Conservation (phyloP, 2,888 invertebrate genomes). For the Noctua fimbriata region DNA sequence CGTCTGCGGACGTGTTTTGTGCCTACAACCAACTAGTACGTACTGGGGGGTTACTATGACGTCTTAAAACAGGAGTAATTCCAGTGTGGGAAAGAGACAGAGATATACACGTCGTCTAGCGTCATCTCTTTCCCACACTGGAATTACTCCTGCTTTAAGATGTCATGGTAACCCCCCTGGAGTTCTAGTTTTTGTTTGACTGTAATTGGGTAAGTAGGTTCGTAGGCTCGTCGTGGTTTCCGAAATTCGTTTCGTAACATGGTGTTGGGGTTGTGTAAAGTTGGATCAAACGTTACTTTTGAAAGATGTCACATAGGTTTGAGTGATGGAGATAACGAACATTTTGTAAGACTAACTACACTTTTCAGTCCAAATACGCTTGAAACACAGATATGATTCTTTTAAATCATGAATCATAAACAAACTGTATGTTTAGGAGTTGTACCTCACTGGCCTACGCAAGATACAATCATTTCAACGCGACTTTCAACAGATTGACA, state of each 20-base stretch:
- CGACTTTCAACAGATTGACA: background rate
- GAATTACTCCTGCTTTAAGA: no score
- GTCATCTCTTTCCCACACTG: no score
- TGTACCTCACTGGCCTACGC: background rate
- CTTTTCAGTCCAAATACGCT: background rate
- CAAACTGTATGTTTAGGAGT: background rate
- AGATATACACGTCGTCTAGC: no score
- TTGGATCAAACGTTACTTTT: background rate
- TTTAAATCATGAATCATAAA: background rate
- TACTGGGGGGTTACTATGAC: background rate
- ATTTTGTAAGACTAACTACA: background rate
- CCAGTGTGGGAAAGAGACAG: no score
- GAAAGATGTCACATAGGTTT: background rate
- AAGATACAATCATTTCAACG: background rate
- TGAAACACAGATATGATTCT: background rate
- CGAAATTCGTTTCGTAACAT: background rate
- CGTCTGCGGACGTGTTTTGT: slow-evolving; percentile 34
- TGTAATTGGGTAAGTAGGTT: background rate
- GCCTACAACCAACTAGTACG: slow-evolving; percentile 38
- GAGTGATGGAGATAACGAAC: background rate
- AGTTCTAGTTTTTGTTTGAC: slow-evolving; percentile 14
- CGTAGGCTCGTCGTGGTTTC: background rate
- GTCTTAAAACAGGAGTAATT: no score
- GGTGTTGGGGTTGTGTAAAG: background rate
- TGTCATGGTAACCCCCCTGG: no score